phyloP scores from a whole-genome alignment of 2,797 vertebrate species.

The Gymnothorax javanicus region DNA sequence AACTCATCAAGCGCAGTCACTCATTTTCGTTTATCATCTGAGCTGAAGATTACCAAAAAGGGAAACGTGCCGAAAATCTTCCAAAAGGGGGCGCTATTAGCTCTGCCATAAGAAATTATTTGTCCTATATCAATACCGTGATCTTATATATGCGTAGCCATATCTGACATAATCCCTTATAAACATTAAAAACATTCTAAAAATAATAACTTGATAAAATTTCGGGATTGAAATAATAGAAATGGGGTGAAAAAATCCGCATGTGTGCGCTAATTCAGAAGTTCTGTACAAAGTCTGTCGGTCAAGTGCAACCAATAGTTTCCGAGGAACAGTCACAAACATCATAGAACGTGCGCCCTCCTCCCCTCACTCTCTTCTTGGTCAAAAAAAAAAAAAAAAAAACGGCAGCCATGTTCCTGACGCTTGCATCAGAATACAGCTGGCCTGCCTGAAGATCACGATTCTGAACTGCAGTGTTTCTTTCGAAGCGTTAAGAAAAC shows the following conservation, averaged over 20 bases:
- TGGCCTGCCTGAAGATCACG: background rate
- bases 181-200: background rate
- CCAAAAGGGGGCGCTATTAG: background rate
- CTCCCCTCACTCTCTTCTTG: constrained; percentile 12
- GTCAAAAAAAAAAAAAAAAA: no score
- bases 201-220: background rate
- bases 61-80: background rate
- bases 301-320: constrained; percentile 17
- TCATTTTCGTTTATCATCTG: no score
- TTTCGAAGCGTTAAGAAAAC: constrained; percentile 20
- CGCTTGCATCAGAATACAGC: constrained; percentile 25
- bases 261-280: background rate
- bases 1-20: no score
- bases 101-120: background rate
- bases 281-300: constrained; percentile 15
- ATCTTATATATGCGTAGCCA: background rate
- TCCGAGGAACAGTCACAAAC: constrained; percentile 13
- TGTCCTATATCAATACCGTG: background rate
- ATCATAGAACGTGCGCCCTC: constrained; percentile 15
- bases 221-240: background rate
- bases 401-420: constrained; percentile 32
- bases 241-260: no score
- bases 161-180: background rate
- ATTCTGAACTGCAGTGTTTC: constrained; percentile 23
- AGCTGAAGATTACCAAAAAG: no score